These are phyloP conservation scores for Carduelis carduelis DNA, from an alignment of 2,797 vertebrate genomes.

Conservation along the genomic window DNA sequence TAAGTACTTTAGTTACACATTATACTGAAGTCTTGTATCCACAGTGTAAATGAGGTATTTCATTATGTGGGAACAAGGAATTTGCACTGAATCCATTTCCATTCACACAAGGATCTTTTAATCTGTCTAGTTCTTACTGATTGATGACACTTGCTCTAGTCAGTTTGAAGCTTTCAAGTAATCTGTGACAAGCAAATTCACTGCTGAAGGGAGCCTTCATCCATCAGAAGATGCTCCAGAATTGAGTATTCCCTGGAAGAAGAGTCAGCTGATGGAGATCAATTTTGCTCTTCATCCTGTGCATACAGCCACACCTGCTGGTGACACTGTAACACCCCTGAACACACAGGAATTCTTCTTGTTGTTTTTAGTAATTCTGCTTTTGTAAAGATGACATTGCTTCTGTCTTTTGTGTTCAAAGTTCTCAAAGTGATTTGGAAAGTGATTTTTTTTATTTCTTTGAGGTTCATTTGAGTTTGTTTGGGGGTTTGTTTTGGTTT, in stretches of 20 bases:
- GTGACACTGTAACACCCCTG: background rate
- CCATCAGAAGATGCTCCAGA: background rate
- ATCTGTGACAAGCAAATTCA: background rate
- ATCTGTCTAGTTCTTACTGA: background rate
- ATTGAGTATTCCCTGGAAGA: background rate
- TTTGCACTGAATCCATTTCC: background rate
- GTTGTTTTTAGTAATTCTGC: background rate
- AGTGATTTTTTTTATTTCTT: background rate
- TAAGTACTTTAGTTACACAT: background rate
- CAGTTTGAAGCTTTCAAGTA: background rate
- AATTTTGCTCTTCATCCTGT: background rate
- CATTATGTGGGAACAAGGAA: background rate
- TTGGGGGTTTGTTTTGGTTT: background rate
- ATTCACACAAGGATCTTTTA: background rate
- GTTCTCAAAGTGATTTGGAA: background rate
- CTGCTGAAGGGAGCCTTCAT: background rate
- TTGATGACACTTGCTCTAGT: background rate
- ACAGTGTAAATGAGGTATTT: background rate
- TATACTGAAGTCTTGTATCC: background rate
- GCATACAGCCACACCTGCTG: rapidly evolving
- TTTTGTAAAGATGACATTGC: background rate
- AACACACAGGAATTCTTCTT: background rate
- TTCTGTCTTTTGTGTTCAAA: background rate
- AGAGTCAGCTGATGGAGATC: background rate
- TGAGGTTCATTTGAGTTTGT: background rate